These are phyloP conservation scores for Mesocricetus auratus DNA, from an alignment of 2,113 vertebrate genomes.

Conservation along the genomic window DNA sequence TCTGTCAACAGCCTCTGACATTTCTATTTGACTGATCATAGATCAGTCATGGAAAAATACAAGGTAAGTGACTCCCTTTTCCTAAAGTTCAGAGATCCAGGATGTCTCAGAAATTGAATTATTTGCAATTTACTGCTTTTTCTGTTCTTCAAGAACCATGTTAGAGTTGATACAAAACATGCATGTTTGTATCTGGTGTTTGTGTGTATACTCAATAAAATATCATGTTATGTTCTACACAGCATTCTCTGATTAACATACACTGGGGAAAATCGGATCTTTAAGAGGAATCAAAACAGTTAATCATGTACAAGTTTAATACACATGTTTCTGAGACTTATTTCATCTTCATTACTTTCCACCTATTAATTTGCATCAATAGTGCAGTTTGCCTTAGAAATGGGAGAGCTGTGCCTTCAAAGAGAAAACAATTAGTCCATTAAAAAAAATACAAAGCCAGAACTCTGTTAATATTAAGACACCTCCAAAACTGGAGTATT, in stretches of 20 bases:
- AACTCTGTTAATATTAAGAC: not conserved
- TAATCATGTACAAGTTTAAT: not conserved
- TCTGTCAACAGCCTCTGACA: slow-evolving; percentile 73
- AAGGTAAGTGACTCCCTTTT: slow-evolving; percentile 42
- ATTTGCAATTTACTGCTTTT: slow-evolving; percentile 10
- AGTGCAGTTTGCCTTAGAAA: slow-evolving; percentile 20
- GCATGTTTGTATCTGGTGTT: not conserved
- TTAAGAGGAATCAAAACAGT: slow-evolving; percentile 49
- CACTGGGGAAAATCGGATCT: not conserved
- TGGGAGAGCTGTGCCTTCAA: not conserved
- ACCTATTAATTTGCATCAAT: not conserved
- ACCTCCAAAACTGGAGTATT: not conserved
- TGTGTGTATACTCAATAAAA: not conserved
- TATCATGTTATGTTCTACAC: not conserved
- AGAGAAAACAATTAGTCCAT: slow-evolving; percentile 10
- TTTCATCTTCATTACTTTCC: slow-evolving; percentile 1
- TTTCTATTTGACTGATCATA: slow-evolving; percentile 56
- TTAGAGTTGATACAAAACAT: not conserved
- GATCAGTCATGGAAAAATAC: slow-evolving; percentile 30
- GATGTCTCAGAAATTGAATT: slow-evolving; percentile 31
- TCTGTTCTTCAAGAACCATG: not conserved
- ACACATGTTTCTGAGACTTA: not conserved
- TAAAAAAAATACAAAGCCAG: slow-evolving; percentile 13
- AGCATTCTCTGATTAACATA: not conserved
- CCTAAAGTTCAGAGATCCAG: slow-evolving; percentile 45